phyloP scores from a whole-genome alignment of 35 echinoderm and acorn worm species.

The Amphiura filiformis region DNA sequence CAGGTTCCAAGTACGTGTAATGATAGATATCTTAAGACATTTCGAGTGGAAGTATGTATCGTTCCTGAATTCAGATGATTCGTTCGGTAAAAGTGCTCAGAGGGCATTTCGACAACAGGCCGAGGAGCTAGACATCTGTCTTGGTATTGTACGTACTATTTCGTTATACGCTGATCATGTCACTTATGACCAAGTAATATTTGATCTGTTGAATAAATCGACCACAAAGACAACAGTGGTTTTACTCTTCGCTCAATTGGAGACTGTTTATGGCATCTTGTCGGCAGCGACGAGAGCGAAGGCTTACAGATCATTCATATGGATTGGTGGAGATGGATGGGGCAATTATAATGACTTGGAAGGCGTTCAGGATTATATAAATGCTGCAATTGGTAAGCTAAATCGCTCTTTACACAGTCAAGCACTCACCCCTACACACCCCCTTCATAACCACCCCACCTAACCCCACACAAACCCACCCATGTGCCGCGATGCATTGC shows the following conservation, averaged over 20 bases:
- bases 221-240: slow-evolving; percentile 51
- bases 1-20: slow-evolving; percentile 85
- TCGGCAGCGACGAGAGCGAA: slow-evolving; percentile 23
- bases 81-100: slow-evolving; percentile 79
- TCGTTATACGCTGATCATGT: slow-evolving; percentile 2
- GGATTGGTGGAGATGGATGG: slow-evolving; percentile 96
- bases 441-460: too few species aligned
- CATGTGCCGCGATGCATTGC: too few species aligned
- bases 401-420: too few species aligned
- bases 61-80: slow-evolving; percentile 88
- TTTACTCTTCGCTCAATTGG: slow-evolving; percentile 72
- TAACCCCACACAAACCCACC: too few species aligned
- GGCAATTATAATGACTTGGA: slow-evolving; percentile 61
- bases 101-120: slow-evolving; percentile 57
- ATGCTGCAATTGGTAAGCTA: slow-evolving; percentile 66
- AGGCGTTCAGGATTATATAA: slow-evolving; percentile 25
- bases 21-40: slow-evolving; percentile 63
- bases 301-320: slow-evolving; percentile 55
- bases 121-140: slow-evolving; percentile 49
- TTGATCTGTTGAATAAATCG: slow-evolving; percentile 45
- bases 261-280: slow-evolving; percentile 59
- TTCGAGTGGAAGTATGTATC: slow-evolving; percentile 85
- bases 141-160: slow-evolving; percentile 50
- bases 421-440: too few species aligned
- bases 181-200: slow-evolving; percentile 38